Base-by-base conservation (phyloP, 2,888 invertebrate species). In the Torymus tubicola region DNA sequence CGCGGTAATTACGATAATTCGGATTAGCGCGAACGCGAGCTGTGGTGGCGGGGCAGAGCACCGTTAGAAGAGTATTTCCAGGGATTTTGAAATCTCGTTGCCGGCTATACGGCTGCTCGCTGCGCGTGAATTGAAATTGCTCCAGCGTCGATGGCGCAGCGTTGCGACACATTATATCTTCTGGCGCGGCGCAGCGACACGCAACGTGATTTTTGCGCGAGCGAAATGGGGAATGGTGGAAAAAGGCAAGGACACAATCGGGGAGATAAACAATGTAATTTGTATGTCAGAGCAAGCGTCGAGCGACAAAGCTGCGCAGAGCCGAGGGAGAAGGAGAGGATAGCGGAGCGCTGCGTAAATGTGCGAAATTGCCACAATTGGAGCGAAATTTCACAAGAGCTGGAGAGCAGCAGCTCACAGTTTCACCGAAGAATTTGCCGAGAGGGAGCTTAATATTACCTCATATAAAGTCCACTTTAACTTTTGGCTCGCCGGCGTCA, bases 351-450 rank as follows among this genome's bases (percentile, higher is more conserved):
- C 53, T 55, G 78, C 81, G 83, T 83, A 84, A 78, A 58, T 71
- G 68, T 75, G 74, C 64, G 78, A 83, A 82, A 75, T 80, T 73
- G 77, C 61, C 79, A 76, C 75, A 76, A 79, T 73, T 77, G 73
- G 81, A 81, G 77, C 60, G 69, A 81, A 81, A 81, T 81, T 77
- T 81, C 69, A 57, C 73, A 77, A 81, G 69, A 50, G 57, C 50
- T 76, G 80, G 70, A 78, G 73, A n/a, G n/a, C 24, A 24, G 24
- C 24, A 24, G 24, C 24, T 24, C 24, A 24, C 24, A 24, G 24
- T 81, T 81, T 77, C 64, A 81, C 57, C 63, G 73, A 68, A 55
- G 69, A 68, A 74, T 75, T 76, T 64, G 79, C 31, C 52, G 80
- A 77, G 82, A 81, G 24, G 24, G 24, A 24, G 24, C 80, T 71